Evolutionary conservation across 2,113 vertebrate species (phyloP).

Genomic region (Tyrannus savana): DNA sequence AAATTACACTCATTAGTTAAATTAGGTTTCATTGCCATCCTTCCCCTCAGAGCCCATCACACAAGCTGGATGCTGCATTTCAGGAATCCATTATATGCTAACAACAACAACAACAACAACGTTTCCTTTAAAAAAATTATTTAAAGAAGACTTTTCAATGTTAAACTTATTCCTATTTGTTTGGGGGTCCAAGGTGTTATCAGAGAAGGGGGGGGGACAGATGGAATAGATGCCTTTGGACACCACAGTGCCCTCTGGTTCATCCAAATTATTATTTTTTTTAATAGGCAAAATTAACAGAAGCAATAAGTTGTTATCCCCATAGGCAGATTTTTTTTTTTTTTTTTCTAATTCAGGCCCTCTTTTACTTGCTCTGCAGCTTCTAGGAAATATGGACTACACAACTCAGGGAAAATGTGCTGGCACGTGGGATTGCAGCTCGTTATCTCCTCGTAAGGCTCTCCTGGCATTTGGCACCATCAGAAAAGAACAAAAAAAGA

Average conservation of each 20-base stretch:
- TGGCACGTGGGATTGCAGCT: background rate
- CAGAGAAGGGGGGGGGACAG: background rate
- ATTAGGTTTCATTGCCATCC: background rate
- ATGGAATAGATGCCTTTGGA: background rate
- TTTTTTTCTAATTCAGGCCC: background rate
- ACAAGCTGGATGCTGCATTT: background rate
- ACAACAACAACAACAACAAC: background rate
- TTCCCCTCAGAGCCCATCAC: background rate
- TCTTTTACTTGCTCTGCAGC: background rate
- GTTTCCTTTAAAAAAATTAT: background rate
- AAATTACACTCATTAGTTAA: constrained; percentile 30
- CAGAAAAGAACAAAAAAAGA: background rate
- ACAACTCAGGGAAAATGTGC: background rate
- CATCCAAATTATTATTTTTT: background rate
- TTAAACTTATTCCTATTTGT: background rate
- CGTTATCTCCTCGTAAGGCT: background rate
- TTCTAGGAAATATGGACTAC: background rate
- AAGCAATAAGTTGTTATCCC: background rate
- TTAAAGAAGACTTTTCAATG: background rate
- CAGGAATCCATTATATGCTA: background rate
- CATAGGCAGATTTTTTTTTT: background rate
- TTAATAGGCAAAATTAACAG: background rate
- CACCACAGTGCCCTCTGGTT: background rate
- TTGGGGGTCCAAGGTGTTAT: background rate
- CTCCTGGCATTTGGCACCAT: background rate